Percentiles rank a stretch among this genome's conserved stretches.
Conservation (phyloP, 1,140 invertebrate genomes). For the Apis florea region DNA sequence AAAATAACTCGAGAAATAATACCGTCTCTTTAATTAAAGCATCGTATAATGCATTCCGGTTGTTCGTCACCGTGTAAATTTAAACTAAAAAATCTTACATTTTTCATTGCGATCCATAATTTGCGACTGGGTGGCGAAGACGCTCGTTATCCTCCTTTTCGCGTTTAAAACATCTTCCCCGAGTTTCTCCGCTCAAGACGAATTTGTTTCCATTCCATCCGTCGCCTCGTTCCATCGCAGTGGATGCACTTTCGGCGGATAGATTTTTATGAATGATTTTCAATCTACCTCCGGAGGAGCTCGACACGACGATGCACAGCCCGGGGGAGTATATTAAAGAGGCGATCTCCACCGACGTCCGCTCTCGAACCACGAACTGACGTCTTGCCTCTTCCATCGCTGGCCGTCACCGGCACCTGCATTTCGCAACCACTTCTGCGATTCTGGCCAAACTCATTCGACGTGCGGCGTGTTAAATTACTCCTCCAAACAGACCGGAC, state of each 20-base stretch:
- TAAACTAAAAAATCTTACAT: not conserved
- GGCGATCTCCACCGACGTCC: not conserved
- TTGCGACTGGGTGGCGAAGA: not conserved
- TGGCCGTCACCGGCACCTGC: not conserved
- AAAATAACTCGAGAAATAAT: no score
- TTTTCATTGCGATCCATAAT: not conserved
- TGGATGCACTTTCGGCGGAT: not conserved
- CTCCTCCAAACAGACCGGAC: slow-evolving; percentile 16
- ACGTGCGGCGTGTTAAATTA: slow-evolving; percentile 30
- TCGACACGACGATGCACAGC: not conserved
- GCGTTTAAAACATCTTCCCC: no score
- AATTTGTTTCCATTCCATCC: not conserved
- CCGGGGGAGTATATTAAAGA: slow-evolving; percentile 25
- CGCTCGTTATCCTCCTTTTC: not conserved
- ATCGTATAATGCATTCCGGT: no score
- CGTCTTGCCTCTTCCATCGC: not conserved
- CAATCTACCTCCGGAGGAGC: not conserved
- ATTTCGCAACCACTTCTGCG: slow-evolving; percentile 21
- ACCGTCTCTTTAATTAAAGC: not conserved
- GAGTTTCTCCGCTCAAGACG: not conserved
- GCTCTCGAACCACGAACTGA: no score
- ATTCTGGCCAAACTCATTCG: slow-evolving; percentile 33
- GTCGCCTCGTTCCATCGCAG: not conserved
- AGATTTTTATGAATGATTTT: slow-evolving; percentile 30
- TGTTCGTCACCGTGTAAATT: not conserved